Evolutionary conservation across 2,797 vertebrate species (phyloP).

Genomic region (Chelidonichthys spinosus): DNA sequence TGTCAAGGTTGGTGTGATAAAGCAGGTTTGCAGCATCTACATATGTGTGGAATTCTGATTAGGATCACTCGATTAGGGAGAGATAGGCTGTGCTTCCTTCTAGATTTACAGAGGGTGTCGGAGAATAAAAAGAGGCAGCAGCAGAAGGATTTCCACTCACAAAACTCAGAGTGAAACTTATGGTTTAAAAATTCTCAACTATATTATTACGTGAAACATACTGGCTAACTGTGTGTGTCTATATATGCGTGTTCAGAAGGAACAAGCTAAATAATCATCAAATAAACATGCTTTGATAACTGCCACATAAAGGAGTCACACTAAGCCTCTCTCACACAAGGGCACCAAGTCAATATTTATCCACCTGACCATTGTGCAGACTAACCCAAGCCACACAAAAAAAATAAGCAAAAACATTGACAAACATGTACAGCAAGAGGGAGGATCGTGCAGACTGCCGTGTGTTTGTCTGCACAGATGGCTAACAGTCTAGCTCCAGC

Average conservation of each 20-base stretch:
- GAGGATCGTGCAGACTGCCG: slow-evolving; percentile 26
- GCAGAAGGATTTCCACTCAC: not conserved
- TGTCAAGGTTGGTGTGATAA: slow-evolving; percentile 13
- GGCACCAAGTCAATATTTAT: slow-evolving; percentile 35
- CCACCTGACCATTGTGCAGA: slow-evolving; percentile 19
- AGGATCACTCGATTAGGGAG: slow-evolving; percentile 1
- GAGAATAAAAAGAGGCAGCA: not conserved
- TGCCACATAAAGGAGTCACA: slow-evolving; percentile 3
- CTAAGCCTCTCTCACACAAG: slow-evolving; percentile 5
- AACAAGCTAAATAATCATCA: slow-evolving; percentile 23
- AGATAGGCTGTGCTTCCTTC: not conserved
- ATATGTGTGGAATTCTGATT: slow-evolving; percentile 27
- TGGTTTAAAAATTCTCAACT: not conserved
- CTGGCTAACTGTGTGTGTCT: too few species aligned
- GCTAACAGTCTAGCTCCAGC: slow-evolving; percentile 46
- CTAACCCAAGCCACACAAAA: slow-evolving; percentile 17
- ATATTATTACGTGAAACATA: not conserved
- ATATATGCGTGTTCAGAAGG: not conserved
- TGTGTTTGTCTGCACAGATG: slow-evolving; percentile 63
- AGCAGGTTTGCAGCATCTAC: slow-evolving; percentile 4
- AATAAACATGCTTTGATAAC: slow-evolving; percentile 15
- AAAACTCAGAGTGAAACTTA: not conserved
- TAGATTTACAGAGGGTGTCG: slow-evolving; percentile 12
- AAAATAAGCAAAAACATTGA: slow-evolving; percentile 15
- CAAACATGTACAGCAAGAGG: slow-evolving; percentile 29